Percentiles rank a stretch among this genome's conserved stretches.
phyloP scores from a whole-genome alignment of 2,113 vertebrate genomes.

The Guaruba guarouba region DNA sequence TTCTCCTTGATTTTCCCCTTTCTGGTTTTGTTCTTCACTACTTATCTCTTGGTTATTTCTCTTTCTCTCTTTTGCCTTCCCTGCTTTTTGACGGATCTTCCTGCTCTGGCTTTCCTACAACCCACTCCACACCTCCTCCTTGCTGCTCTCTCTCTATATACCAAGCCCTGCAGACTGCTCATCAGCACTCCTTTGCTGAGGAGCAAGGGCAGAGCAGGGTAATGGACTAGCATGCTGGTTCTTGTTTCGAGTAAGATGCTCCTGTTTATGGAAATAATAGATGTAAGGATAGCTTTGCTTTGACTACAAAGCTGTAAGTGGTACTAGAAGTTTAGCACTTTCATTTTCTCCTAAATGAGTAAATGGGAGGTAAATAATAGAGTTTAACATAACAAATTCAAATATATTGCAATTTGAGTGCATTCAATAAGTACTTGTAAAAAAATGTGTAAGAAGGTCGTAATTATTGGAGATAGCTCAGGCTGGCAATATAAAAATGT shows the following conservation, averaged over 20 bases:
- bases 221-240: neutral
- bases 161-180: neutral
- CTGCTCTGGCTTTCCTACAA: neutral
- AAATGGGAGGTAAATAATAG: neutral
- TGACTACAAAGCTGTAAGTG: neutral
- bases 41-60: neutral
- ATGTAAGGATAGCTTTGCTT: neutral
- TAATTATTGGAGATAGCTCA: neutral
- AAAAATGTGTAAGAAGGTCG: neutral
- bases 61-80: neutral
- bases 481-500: neutral
- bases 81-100: neutral
- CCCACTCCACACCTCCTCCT: neutral
- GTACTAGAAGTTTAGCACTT: neutral
- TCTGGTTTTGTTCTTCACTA: neutral
- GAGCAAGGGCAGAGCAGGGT: neutral
- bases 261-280: neutral
- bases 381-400: neutral
- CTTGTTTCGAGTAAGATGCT: neutral
- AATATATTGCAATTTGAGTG: neutral
- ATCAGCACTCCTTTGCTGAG: neutral
- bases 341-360: neutral
- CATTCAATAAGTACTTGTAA: neutral
- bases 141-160: accelerated
- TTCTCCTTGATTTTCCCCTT: neutral